Evolutionary conservation across 1,140 invertebrate species (phyloP), one percentile per base, ranked within the genome.

Genomic region (Aphelenchoides avenae): DNA sequence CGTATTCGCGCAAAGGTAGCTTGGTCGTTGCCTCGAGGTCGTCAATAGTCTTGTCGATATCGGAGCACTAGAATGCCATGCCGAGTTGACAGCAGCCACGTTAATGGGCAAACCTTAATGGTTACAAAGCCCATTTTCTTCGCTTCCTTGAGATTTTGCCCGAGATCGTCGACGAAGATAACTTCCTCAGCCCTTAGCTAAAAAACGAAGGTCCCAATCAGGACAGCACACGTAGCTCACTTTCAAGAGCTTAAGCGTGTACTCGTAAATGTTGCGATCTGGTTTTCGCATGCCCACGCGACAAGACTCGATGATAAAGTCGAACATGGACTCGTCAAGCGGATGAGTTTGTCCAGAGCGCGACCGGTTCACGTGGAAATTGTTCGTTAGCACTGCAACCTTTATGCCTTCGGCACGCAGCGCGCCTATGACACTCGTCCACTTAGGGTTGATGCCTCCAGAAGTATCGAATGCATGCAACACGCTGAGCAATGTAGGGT

Each of bases 341-440:
- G 73, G 68, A 18, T 70, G 30, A 3, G 70, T 66, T 11, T 66
- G 63, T 20, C 64, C 18, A 9, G 57, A 46, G n/a, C 64, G 58
- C 15, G 70, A 56, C n/a, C 70, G 49, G 52, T 72, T 70, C 3
- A 29, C 20, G 18, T 53, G 71, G 70, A 75, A 81, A 64, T 81
- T 81, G 61, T 81, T 81, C 7, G 80, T 81, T 1, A 81, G 70
- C 6, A 81, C 52, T 2, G 75, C 79, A 6, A 78, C 78, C 57
- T 79, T 78, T 27, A 79, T 48, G 3, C 79, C 79, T 26, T 77
- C 70, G 0, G 68, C 64, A 41, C 66, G 59, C 0, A 81, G 62
- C 59, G 71, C 70, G 43, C 73, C 57, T 13, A 80, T 59, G 7
- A 77, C 75, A 42, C 75, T 73, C 7, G 77, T 52, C 66, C 80